These are phyloP conservation scores for Malurus elegans DNA, from an alignment of 2,113 vertebrate genomes.

Conservation along the genomic window DNA sequence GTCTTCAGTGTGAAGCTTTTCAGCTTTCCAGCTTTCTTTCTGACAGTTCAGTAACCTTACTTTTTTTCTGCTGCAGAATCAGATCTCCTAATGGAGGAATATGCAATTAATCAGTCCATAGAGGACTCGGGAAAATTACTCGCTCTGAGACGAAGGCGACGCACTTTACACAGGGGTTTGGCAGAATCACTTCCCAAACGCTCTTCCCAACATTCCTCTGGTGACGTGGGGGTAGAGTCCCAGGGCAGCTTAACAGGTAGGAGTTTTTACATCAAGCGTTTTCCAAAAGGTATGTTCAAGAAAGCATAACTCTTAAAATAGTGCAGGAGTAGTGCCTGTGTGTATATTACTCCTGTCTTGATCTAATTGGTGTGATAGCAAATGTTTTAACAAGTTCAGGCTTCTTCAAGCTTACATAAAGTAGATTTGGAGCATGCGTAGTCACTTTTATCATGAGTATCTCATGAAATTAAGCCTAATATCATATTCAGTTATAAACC, in stretches of 20 bases:
- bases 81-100: slow-evolving; percentile 88
- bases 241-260: slow-evolving; percentile 64
- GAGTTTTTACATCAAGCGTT: neutral
- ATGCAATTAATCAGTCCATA: slow-evolving; percentile 76
- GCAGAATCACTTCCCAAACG: slow-evolving; percentile 78
- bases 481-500: neutral
- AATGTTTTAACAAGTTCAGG: neutral
- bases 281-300: neutral
- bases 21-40: neutral
- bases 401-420: neutral
- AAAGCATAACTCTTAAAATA: neutral
- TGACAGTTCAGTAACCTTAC: neutral
- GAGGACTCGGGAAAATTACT: slow-evolving; percentile 82
- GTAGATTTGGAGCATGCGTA: neutral
- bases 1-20: neutral
- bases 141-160: slow-evolving; percentile 80
- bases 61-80: slow-evolving; percentile 73
- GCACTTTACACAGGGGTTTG: slow-evolving; percentile 79
- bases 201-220: slow-evolving; percentile 49
- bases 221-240: slow-evolving; percentile 43
- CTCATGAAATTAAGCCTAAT: neutral
- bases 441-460: neutral
- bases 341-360: neutral
- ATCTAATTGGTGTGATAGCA: neutral
- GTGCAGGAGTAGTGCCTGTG: neutral